Evolutionary conservation across 2,797 vertebrate species (phyloP), one percentile per base, ranked within the genome.

Genomic region (Bothrops alternatus): DNA sequence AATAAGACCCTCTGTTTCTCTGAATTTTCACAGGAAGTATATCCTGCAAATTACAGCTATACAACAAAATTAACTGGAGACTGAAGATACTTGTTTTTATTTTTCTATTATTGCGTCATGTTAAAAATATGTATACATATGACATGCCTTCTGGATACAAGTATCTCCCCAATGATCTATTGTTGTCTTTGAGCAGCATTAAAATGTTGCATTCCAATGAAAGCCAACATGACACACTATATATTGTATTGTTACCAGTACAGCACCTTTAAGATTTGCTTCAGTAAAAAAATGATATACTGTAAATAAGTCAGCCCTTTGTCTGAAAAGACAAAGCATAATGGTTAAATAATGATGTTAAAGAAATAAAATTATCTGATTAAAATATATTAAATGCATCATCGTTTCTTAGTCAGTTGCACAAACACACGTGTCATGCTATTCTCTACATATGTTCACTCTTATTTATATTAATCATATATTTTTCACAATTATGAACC

Each of bases 141-240:
- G 97, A 98, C 96, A 96, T 98, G 98, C 98, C 98, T 98, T 98
- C 98, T 98, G 98, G 98, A 98, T 98, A 97, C 97, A 98, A 98
- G 95, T 97, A 97, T 97, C 98, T 98, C 98, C 99, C 98, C 98
- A 97, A 97, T 98, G 98, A 98, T 98, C 97, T 93, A 97, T 98
- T 98, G 98, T 98, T 98, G 98, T 97, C 97, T 98, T 96, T 97
- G 97, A 98, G 98, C 98, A 98, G 96, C 96, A 96, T 97, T 98
- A 97, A 98, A 97, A 96, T 97, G 97, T 97, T 97, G 97, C 95
- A 96, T 98, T 97, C 97, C 98, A 98, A 99, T 98, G 97, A 93
- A 97, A 98, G 97, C 97, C 98, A 98, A 98, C 98, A 98, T 96
- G 97, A 98, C 98, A 98, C 87, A 96, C 98, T 98, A 97, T 98